Conservation (phyloP, 2,113 vertebrate species). For the Coreoperca whiteheadi region DNA sequence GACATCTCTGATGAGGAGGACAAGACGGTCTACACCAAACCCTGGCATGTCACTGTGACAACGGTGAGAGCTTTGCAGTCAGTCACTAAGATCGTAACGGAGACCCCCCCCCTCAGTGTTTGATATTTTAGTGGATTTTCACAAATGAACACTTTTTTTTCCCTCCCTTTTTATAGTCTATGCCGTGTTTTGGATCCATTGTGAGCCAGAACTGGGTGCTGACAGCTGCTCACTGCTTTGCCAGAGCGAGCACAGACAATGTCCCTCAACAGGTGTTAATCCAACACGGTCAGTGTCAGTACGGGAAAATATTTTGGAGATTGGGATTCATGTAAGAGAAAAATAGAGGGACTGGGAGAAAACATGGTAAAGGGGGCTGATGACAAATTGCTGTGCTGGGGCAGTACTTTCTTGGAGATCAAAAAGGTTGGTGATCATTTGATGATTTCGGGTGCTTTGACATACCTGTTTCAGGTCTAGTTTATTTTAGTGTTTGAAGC, state of each 20-base stretch:
- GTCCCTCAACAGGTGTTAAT: slow-evolving; percentile 17
- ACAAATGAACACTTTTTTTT: not conserved
- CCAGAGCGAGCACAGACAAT: not conserved
- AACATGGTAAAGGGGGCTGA: not conserved
- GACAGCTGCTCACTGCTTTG: slow-evolving; percentile 91
- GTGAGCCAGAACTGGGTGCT: slow-evolving; percentile 86
- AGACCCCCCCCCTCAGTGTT: not conserved
- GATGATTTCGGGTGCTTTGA: not conserved
- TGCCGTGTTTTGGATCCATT: slow-evolving; percentile 85
- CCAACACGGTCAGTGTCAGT: slow-evolving; percentile 63
- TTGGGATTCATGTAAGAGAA: not conserved
- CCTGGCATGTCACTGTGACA: slow-evolving; percentile 84
- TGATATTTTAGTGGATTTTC: not conserved
- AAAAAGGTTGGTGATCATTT: not conserved
- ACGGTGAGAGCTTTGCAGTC: slow-evolving; percentile 66
- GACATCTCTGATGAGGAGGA: slow-evolving; percentile 10
- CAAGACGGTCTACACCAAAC: slow-evolving; percentile 45
- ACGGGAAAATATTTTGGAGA: not conserved
- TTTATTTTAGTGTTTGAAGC: not conserved
- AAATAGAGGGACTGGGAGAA: not conserved
- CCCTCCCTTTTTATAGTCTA: slow-evolving; percentile 16
- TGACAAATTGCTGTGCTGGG: not conserved
- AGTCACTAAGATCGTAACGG: no score
- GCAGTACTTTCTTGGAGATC: not conserved
- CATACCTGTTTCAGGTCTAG: not conserved